Conservation (phyloP, 2,797 vertebrate species). For the Xerus rutilus region DNA sequence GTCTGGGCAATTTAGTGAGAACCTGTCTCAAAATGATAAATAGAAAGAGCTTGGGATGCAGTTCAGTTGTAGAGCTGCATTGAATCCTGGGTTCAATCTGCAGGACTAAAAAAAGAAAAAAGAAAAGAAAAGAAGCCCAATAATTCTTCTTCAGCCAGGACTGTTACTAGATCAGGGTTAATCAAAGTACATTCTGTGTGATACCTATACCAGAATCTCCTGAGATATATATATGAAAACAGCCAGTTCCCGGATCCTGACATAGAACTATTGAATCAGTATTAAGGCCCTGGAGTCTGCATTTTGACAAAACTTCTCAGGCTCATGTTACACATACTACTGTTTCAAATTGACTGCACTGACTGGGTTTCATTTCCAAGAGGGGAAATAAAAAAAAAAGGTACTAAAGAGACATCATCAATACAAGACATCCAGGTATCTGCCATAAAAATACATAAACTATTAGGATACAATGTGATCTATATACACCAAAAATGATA, state of each 20-base stretch:
- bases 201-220: neutral
- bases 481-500: neutral
- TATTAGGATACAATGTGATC: neutral
- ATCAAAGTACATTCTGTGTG: neutral
- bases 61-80: too few relatives aligned
- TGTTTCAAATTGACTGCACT: neutral
- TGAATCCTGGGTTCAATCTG: too few relatives aligned
- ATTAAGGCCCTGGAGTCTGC: neutral
- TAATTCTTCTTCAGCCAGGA: neutral
- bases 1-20: too few relatives aligned
- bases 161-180: neutral
- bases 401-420: neutral
- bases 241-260: neutral
- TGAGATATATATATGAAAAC: neutral
- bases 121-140: neutral
- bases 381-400: neutral
- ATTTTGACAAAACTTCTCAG: neutral
- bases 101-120: too few relatives aligned
- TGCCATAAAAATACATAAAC: conserved; percentile 8
- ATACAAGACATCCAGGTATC: neutral
- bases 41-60: too few relatives aligned
- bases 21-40: too few relatives aligned
- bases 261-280: neutral
- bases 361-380: neutral
- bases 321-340: neutral